Evolutionary conservation across 1,140 invertebrate species (phyloP).

Genomic region (Calosoma granatense): DNA sequence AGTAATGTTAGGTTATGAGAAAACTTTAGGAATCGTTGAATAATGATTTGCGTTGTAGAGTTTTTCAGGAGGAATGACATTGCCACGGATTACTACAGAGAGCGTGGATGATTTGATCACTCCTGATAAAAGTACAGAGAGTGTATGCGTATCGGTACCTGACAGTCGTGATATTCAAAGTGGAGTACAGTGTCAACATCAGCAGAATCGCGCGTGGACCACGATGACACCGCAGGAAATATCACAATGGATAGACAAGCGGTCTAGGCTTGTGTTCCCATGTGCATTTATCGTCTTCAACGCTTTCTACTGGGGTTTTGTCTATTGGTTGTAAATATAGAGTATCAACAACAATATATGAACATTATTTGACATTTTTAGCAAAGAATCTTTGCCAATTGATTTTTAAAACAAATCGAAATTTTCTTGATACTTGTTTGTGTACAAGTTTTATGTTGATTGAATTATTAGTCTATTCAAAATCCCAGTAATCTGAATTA

Average conservation of each 20-base stretch:
- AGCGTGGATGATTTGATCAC: constrained; percentile 47
- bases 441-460: neutral
- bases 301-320: constrained; percentile 75
- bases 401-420: constrained; percentile 1
- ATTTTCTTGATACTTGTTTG: neutral
- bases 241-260: constrained; percentile 74
- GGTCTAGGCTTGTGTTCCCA: constrained; percentile 69
- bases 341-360: no score
- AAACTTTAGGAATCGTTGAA: no score
- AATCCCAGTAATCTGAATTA: no score
- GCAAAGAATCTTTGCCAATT: no score
- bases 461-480: no score
- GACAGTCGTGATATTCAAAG: constrained; percentile 25
- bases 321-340: constrained; percentile 36
- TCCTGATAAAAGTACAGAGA: constrained; percentile 16
- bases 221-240: constrained; percentile 80
- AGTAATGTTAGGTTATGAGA: constrained; percentile 4
- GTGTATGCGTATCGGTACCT: constrained; percentile 22
- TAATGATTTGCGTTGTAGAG: no score
- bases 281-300: constrained; percentile 71
- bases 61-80: constrained; percentile 48
- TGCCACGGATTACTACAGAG: constrained; percentile 53
- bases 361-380: neutral
- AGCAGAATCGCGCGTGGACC: constrained; percentile 48
- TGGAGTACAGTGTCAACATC: constrained; percentile 33